Percentiles rank a stretch among this genome's conserved stretches.
These are phyloP conservation scores for Apis laboriosa DNA, from an alignment of 1,140 invertebrate species.

Conservation along the genomic window DNA sequence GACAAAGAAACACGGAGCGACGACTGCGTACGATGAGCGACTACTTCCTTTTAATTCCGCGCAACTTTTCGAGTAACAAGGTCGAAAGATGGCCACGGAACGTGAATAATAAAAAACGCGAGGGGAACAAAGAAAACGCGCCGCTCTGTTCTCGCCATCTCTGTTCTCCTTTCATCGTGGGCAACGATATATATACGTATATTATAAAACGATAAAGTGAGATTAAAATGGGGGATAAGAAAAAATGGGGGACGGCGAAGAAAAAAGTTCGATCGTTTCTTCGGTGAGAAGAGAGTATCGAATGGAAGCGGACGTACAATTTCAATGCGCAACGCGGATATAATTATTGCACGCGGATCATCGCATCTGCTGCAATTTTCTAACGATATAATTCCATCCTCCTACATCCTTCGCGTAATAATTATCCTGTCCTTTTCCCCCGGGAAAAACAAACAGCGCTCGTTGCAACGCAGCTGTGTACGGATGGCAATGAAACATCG, in stretches of 20 bases:
- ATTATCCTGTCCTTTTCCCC: not conserved
- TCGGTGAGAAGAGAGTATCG: not conserved
- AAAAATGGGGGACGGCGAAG: too few relatives aligned
- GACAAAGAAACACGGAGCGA: not conserved
- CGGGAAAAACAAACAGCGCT: not conserved
- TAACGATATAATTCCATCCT: not conserved
- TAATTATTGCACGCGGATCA: conserved; percentile 14
- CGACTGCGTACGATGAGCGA: not conserved
- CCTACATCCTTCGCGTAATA: not conserved
- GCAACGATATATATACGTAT: not conserved
- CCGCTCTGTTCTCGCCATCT: not conserved
- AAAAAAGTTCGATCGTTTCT: too few relatives aligned
- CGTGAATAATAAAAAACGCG: not conserved
- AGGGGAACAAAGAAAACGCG: not conserved
- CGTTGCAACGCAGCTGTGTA: not conserved
- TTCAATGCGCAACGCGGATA: conserved; percentile 11
- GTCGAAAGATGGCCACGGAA: conserved; percentile 19
- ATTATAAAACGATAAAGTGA: not conserved
- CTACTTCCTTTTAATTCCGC: conserved; percentile 30
- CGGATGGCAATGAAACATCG: conserved; percentile 6
- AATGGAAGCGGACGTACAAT: conserved; percentile 8
- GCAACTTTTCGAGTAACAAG: conserved; percentile 16
- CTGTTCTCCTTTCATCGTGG: not conserved
- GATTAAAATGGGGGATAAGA: not conserved
- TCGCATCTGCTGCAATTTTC: conserved; percentile 1